Percentiles rank a stretch among this genome's conserved stretches.
Conservation (phyloP, 1,140 invertebrate genomes). For the Orchestia grillus region DNA sequence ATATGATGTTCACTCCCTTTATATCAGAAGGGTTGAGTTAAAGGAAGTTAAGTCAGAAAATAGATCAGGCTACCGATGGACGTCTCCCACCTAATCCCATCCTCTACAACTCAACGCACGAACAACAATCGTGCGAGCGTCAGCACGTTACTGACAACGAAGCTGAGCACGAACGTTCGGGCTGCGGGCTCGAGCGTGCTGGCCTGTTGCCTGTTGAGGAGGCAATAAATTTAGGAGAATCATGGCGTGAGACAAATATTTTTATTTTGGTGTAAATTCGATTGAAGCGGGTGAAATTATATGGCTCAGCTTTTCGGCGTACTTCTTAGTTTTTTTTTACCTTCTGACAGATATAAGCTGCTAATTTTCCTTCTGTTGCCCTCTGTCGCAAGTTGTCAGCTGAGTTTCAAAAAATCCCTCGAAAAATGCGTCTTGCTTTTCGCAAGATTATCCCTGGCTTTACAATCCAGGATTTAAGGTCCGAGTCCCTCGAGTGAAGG, state of each 20-base stretch:
- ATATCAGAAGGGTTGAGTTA: no score
- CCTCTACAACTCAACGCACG: neutral
- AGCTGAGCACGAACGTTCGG: neutral
- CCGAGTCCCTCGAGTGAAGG: neutral
- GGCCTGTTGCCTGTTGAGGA: neutral
- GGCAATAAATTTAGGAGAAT: neutral
- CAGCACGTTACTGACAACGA: neutral
- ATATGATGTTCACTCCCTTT: no score
- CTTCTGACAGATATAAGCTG: neutral
- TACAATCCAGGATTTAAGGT: neutral
- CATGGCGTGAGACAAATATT: neutral
- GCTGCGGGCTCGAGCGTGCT: no score
- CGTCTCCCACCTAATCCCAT: no score
- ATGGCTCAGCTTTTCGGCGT: no score
- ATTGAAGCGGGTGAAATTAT: neutral
- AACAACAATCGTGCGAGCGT: neutral
- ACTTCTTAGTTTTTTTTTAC: neutral
- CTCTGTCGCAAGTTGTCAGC: neutral
- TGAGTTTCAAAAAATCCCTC: neutral
- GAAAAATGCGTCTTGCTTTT: neutral
- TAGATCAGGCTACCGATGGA: no score
- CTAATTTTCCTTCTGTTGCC: neutral
- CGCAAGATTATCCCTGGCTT: neutral
- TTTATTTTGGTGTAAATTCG: neutral
- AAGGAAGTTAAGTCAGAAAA: no score